A percentile compares a stretch with the other conserved stretches of the same genome.
Conservation (phyloP, 35 echinoderm and acorn worm genomes). For the Apostichopus japonicus region DNA sequence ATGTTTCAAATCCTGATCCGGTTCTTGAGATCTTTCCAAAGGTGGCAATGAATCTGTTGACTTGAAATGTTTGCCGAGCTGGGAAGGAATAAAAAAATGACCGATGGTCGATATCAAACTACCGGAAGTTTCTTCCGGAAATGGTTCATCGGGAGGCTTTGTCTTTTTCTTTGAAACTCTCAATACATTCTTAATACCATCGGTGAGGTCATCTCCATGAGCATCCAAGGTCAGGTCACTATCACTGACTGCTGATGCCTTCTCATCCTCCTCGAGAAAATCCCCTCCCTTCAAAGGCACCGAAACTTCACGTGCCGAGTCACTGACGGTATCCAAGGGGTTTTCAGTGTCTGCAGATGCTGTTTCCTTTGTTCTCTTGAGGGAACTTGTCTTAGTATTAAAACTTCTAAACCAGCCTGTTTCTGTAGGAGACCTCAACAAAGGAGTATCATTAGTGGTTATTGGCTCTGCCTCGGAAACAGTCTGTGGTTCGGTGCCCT, state of each 20-base stretch:
- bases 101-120: not conserved
- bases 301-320: not conserved
- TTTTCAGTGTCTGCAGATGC: not conserved
- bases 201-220: not conserved
- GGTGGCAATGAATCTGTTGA: not conserved
- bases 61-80: not conserved
- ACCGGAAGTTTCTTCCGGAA: not conserved
- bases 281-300: not conserved
- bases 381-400: not conserved
- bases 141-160: not conserved
- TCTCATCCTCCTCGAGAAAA: not conserved
- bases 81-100: not conserved
- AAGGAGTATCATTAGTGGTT: not conserved
- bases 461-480: not conserved
- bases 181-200: not conserved
- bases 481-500: not conserved
- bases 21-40: not conserved
- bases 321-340: too few species aligned
- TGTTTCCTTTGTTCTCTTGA: not conserved
- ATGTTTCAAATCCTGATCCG: not conserved
- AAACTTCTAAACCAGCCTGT: not conserved
- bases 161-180: not conserved
- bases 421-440: not conserved
- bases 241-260: not conserved
- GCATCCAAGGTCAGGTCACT: not conserved